phyloP scores from a whole-genome alignment of 1,140 invertebrate genomes.

The Dreissena rostriformis region DNA sequence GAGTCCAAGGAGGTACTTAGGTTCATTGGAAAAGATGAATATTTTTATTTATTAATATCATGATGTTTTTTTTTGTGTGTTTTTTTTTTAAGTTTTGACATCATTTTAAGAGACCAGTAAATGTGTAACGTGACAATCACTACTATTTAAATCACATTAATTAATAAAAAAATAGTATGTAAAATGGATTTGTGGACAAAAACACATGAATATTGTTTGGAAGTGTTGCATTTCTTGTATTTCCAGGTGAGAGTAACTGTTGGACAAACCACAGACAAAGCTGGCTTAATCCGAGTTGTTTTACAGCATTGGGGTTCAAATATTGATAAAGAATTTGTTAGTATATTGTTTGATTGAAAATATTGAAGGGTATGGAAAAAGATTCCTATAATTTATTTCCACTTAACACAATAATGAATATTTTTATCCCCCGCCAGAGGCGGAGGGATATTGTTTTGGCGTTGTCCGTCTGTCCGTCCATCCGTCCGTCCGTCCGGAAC shows the following conservation, averaged over 20 bases:
- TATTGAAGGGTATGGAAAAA: neutral
- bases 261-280: slow-evolving; percentile 2
- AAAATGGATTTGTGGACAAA: no score
- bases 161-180: no score
- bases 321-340: slow-evolving; percentile 22
- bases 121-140: no score
- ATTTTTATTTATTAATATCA: slow-evolving; percentile 50
- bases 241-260: slow-evolving; percentile 23
- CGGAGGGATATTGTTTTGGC: neutral
- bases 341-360: neutral
- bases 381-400: no score
- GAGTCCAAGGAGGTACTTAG: slow-evolving; percentile 52
- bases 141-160: no score
- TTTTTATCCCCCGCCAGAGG: no score
- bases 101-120: slow-evolving; percentile 58
- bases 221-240: neutral
- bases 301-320: slow-evolving; percentile 38
- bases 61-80: slow-evolving; percentile 53
- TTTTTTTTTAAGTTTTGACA: no score
- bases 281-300: slow-evolving; percentile 6
- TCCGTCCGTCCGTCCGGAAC: no score
- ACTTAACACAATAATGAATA: neutral
- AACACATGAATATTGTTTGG: no score
- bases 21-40: slow-evolving; percentile 55
- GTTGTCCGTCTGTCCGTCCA: no score